Conservation (phyloP, 2,888 invertebrate species). For the Drosophila setosimentum region DNA sequence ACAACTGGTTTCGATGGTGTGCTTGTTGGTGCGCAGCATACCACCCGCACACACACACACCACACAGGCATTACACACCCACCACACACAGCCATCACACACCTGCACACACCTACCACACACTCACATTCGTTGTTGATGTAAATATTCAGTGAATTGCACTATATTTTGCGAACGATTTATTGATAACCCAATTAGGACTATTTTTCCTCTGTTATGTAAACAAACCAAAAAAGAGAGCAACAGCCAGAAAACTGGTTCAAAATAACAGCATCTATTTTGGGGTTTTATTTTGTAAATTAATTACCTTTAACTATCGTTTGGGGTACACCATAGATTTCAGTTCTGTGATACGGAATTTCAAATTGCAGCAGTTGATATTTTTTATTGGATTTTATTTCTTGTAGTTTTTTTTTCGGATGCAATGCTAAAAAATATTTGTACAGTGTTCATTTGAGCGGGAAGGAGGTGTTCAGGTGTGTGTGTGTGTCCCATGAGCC, state of each 20-base stretch:
- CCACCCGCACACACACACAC: conserved; percentile 5
- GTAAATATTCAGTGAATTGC: conserved; percentile 57
- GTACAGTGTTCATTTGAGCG: conserved; percentile 8
- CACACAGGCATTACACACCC: conserved; percentile 4
- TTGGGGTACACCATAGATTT: conserved; percentile 37
- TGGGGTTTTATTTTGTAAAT: conserved; percentile 45
- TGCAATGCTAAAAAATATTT: conserved; percentile 28
- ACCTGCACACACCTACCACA: conserved; percentile 7
- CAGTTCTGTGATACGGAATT: conserved; percentile 11
- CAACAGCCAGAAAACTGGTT: conserved; percentile 20
- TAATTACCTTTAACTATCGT: conserved; percentile 45
- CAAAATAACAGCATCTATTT: conserved; percentile 26
- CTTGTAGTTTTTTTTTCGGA: conserved; percentile 15
- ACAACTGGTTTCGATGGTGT: background rate
- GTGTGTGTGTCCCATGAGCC: conserved; percentile 28
- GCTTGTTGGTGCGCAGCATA: conserved; percentile 11
- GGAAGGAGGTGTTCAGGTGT: background rate
- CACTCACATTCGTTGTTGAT: conserved; percentile 15
- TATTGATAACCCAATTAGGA: conserved; percentile 70
- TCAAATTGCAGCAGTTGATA: conserved; percentile 9
- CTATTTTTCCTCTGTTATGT: conserved; percentile 50
- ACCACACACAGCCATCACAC: conserved; percentile 9
- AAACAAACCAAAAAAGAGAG: conserved; percentile 39
- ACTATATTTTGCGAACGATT: conserved; percentile 62
- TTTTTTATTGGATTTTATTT: conserved; percentile 8